Evolutionary conservation across 2,113 vertebrate genomes (phyloP), one percentile per base, ranked within the genome.

Genomic region (Caranx ignobilis): DNA sequence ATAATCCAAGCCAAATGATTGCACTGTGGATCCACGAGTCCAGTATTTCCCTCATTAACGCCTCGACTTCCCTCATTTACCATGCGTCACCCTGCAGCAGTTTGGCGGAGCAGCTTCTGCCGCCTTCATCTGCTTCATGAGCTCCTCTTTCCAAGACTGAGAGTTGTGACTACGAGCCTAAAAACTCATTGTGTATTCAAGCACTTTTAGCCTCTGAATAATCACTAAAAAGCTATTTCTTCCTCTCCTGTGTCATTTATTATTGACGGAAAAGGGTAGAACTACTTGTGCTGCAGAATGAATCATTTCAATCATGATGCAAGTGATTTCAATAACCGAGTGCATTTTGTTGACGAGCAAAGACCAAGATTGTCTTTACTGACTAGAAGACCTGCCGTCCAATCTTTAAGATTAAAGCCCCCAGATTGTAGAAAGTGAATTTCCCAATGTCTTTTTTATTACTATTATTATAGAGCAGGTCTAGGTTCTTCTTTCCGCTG

Each of bases 11-110:
- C 73, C 73, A 82, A 87, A 76, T 59, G 18, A 61, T 78, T 76
- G 64, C 63, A 63, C 68, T 71, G 70, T 70, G 64, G 32, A 74
- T 75, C 72, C 41, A 71, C 45, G 61, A 72, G 60, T 71, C 60
- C 75, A 87, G 54, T 41, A 64, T 69, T 37, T 71, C 67, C 54
- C 72, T 88, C 77, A 86, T 87, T 88, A 80, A 80, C 43, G 73
- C 31, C 18, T 10, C 31, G 35, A 83, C 81, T 61, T 60, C 26
- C 62, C 43, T 73, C 48, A 54, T 67, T 78, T 45, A 5, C 47
- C 34, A 57, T 67, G 56, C 15, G 37, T 82, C 66, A 52, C 56
- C 55, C 71, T 11, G 15, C 75, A 77, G 71, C 79, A 39, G 34
- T 56, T 62, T 82, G 64, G 74, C 16, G 0, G 18, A 56, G 35